Evolutionary conservation across 2,113 vertebrate species (phyloP).

Genomic region (Neopipo cinnamomea): DNA sequence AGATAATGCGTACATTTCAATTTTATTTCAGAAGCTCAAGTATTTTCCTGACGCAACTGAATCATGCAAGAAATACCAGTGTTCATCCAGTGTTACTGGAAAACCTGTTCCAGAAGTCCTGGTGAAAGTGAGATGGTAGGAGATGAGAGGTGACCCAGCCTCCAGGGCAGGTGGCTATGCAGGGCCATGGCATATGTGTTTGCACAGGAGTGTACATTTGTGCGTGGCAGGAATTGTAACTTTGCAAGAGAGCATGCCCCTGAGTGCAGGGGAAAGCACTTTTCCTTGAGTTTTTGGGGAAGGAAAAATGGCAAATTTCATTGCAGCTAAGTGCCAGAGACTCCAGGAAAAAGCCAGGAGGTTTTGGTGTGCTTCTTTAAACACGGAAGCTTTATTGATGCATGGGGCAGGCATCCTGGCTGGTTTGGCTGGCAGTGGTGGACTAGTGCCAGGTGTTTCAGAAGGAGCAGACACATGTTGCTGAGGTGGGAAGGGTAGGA

Average conservation of each 20-base stretch:
- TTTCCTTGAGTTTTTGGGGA: neutral
- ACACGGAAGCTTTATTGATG: neutral
- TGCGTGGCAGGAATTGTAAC: neutral
- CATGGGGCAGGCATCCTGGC: neutral
- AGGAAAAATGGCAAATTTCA: neutral
- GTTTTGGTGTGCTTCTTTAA: neutral
- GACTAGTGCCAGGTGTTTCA: neutral
- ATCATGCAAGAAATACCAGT: neutral
- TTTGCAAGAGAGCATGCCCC: neutral
- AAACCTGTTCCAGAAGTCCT: neutral
- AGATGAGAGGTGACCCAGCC: neutral
- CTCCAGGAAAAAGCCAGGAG: neutral
- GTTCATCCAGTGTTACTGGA: neutral
- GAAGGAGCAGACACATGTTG: neutral
- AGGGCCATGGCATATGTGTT: fast-evolving
- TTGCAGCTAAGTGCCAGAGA: neutral
- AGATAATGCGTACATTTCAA: neutral
- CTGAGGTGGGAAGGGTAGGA: neutral
- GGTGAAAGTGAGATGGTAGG: neutral
- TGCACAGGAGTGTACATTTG: neutral
- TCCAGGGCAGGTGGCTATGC: neutral
- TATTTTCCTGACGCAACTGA: neutral
- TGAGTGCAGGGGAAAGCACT: neutral
- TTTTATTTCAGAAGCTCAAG: neutral
- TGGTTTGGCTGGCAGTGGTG: neutral